Base-by-base conservation (phyloP, 2,113 vertebrate species). In the Tricholaema leucomelas region DNA sequence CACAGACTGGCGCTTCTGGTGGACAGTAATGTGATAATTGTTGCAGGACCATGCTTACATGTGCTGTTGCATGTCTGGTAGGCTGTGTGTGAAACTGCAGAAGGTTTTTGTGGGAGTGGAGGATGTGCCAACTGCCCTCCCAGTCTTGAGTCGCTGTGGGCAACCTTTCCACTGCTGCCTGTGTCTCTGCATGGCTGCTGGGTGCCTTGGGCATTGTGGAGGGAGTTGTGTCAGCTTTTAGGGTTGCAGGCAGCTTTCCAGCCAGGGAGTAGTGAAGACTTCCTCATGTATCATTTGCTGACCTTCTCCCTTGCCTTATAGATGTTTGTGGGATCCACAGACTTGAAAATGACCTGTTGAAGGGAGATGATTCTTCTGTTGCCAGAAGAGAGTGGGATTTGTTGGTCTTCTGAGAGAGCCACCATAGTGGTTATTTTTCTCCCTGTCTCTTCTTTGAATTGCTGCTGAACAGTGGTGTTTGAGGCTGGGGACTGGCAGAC, bases 241-340 rank as follows among this genome's bases (percentile, higher is more conserved):
- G 83, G 2, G 20, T 33, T 3, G 1, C 1, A 3, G 83, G 77
- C 86, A 33, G 54, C 38, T 61, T 72, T 95, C 83, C 88, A 94
- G 70, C 15, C 61, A 14, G 73, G 69, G 85, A 14, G 65, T 20
- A 82, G 82, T 1, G 1, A 58, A 27, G 67, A 48, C 65, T 69
- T 91, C 80, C 85, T 94, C 6, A 0, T 28, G 70, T 92, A 17
- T 93, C 38, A 0, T 72, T 66, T 85, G 19, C 81, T 76, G 85
- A 58, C 84, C 71, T 84, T 95, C 33, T 75, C 61, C 61, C 30
- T 83, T 72, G 54, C 66, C 73, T 81, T 61, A 58, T 35, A 77
- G 58, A 89, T 91, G 92, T 90, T 92, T 95, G 63, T 65, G 44
- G 61, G 73, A 24, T 67, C 78, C 42, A 11, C 73, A 36, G 82